A percentile compares a stretch with the other conserved stretches of the same genome.
Evolutionary conservation across 2,797 vertebrate species (phyloP).

Genomic region (Bufotes viridis): DNA sequence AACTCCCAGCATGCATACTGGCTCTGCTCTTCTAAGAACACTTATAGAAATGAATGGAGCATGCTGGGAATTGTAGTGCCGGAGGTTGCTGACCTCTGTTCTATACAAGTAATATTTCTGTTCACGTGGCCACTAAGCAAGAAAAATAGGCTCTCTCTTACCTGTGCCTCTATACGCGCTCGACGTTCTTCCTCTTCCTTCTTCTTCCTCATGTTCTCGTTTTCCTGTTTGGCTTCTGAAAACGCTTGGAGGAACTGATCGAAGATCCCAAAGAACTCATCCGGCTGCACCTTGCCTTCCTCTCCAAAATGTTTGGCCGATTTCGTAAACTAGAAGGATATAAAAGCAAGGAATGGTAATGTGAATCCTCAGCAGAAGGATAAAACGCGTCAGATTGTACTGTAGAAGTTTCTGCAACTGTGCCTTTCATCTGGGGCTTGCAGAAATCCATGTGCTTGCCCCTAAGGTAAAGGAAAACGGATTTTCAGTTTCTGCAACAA

Average conservation of each 20-base stretch:
- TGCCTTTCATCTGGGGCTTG: too few species aligned
- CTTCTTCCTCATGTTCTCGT: slow-evolving; percentile 91
- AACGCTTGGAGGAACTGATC: slow-evolving; percentile 98
- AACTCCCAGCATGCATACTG: too few species aligned
- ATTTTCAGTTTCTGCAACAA: too few species aligned
- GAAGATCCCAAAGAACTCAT: slow-evolving; percentile 98
- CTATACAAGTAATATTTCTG: neutral
- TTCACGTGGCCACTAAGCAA: neutral
- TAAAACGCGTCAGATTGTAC: neutral
- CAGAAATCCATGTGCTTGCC: too few species aligned
- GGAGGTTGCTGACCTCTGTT: too few species aligned
- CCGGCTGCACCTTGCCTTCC: slow-evolving; percentile 93
- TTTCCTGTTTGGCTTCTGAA: slow-evolving; percentile 93
- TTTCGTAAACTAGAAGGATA: slow-evolving; percentile 82
- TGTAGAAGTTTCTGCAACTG: too few species aligned
- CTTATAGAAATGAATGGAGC: too few species aligned
- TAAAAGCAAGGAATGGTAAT: slow-evolving; percentile 14
- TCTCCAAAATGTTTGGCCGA: slow-evolving; percentile 95
- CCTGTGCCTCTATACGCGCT: slow-evolving; percentile 95
- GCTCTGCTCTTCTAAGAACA: too few species aligned
- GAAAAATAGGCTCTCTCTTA: slow-evolving; percentile 64
- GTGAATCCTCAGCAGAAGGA: neutral
- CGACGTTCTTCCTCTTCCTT: slow-evolving; percentile 97
- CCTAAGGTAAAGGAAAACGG: too few species aligned
- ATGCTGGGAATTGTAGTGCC: too few species aligned